Percentiles rank a stretch among this genome's conserved stretches.
phyloP scores from a whole-genome alignment of 2,113 vertebrate genomes.

The Microtus montanus region DNA sequence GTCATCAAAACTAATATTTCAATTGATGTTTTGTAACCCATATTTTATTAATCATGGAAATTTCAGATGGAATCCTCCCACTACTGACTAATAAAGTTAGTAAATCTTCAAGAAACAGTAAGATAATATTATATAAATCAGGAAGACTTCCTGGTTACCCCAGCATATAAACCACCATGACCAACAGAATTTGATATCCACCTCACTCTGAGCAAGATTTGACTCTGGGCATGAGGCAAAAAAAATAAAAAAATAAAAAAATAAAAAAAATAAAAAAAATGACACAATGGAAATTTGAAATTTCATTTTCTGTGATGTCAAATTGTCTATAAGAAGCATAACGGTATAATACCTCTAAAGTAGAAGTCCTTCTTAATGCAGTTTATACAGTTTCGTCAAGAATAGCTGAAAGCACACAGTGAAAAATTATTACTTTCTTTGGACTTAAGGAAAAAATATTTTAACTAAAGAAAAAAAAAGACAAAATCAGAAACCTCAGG shows the following conservation, averaged over 20 bases:
- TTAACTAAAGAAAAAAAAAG: conserved; percentile 35
- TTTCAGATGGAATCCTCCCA: not conserved
- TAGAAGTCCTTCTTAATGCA: not conserved
- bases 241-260: too few species aligned
- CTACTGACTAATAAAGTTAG: not conserved
- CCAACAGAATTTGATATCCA: not conserved
- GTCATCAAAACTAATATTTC: not conserved
- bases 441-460: conserved; percentile 44
- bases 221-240: not conserved
- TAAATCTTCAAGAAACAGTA: conserved; percentile 23
- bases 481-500: not conserved
- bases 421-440: conserved; percentile 11
- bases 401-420: conserved; percentile 16
- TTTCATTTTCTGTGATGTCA: conserved; percentile 27
- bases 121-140: conserved; percentile 4
- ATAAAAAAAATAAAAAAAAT: too few species aligned
- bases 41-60: conserved; percentile 24
- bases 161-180: not conserved
- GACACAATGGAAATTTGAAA: conserved; percentile 18
- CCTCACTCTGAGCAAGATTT: not conserved
- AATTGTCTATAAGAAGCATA: not conserved
- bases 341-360: not conserved
- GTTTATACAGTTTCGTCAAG: not conserved
- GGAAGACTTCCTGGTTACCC: not conserved
- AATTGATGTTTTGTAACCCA: not conserved